These are phyloP conservation scores for Eledone cirrhosa DNA, from an alignment of 2,888 invertebrate species.

Conservation along the genomic window DNA sequence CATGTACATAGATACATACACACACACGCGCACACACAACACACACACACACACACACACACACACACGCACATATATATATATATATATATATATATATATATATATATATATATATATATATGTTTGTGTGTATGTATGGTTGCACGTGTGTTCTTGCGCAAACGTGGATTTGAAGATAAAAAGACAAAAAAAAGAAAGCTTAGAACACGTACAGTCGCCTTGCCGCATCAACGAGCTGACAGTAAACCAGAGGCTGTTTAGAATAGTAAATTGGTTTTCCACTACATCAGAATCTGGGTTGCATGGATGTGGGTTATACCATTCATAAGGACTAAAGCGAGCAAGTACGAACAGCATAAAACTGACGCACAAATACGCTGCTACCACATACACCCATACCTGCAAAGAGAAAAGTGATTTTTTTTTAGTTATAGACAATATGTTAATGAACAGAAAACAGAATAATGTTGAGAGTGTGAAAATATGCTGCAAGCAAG, in stretches of 20 bases:
- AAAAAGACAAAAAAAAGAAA: constrained; percentile 1
- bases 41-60: too few species aligned
- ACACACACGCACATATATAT: too few species aligned
- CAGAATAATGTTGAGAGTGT: too few species aligned
- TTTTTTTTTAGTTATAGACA: too few species aligned
- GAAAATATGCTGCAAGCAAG: too few species aligned
- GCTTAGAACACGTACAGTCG: constrained; percentile 38
- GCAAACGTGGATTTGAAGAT: background rate
- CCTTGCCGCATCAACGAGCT: constrained; percentile 68
- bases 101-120: too few species aligned
- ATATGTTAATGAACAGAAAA: too few species aligned
- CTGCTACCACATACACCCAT: constrained; percentile 89
- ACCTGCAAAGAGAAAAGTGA: constrained; percentile 76
- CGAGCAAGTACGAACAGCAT: constrained; percentile 96
- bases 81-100: too few species aligned
- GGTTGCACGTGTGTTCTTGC: too few species aligned
- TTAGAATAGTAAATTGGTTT: constrained; percentile 75
- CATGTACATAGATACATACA: too few species aligned
- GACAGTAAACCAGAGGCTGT: constrained; percentile 67
- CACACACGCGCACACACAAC: too few species aligned
- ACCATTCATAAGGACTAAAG: constrained; percentile 93
- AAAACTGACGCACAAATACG: constrained; percentile 93
- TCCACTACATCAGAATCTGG: constrained; percentile 83
- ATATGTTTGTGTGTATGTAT: too few species aligned
- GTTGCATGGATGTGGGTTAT: constrained; percentile 81